These are phyloP conservation scores for Smittia aterrima DNA, from an alignment of 2,888 invertebrate genomes.

Conservation along the genomic window DNA sequence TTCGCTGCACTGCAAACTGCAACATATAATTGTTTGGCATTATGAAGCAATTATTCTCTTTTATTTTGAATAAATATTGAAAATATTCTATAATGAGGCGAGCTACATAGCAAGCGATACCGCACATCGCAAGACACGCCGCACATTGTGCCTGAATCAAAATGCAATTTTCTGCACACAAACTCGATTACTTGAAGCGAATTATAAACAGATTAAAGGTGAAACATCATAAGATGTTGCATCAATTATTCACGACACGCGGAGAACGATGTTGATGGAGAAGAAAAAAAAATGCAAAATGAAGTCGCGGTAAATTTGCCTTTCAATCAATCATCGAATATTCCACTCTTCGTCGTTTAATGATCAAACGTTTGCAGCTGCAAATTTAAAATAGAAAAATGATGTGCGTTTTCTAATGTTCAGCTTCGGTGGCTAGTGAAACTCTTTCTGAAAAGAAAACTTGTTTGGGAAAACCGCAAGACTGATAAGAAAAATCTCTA, in stretches of 20 bases:
- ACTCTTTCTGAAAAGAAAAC: too few relatives aligned
- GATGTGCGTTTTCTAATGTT: neutral
- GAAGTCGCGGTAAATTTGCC: constrained; percentile 35
- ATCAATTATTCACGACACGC: constrained; percentile 3
- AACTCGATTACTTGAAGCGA: neutral
- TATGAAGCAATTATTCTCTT: too few relatives aligned
- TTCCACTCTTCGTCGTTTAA: neutral
- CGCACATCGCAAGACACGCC: too few relatives aligned
- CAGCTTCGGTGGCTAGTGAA: neutral
- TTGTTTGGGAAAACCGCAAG: neutral
- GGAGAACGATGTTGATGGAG: neutral
- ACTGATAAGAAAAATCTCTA: neutral
- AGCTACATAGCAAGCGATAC: too few relatives aligned
- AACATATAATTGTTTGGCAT: constrained; percentile 24
- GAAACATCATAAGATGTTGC: neutral
- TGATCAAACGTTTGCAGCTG: neutral
- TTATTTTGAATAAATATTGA: constrained; percentile 17
- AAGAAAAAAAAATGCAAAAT: neutral
- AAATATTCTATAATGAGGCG: constrained; percentile 20
- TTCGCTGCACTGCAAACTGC: neutral
- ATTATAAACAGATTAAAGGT: neutral
- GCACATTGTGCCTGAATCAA: neutral
- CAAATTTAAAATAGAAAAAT: neutral
- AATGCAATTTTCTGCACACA: constrained; percentile 1
- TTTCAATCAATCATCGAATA: constrained; percentile 40